Conservation (phyloP, 2,113 vertebrate species). For the Crotalus viridis region DNA sequence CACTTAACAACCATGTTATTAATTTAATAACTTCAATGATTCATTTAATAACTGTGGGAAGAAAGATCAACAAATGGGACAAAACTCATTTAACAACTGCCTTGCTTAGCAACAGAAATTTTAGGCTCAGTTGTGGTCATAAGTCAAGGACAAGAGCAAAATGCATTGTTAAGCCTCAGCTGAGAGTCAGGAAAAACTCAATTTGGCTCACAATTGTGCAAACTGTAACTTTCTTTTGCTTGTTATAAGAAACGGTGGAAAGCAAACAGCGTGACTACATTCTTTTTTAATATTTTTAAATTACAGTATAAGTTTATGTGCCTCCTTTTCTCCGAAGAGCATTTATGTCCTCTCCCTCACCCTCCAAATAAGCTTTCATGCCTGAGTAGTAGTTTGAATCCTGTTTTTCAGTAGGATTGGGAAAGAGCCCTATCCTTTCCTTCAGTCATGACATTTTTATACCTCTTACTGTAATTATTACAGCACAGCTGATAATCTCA, state of each 20-base stretch:
- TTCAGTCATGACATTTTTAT: neutral
- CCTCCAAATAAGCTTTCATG: neutral
- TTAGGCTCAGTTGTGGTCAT: neutral
- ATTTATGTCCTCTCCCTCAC: neutral
- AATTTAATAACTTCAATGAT: too few relatives aligned
- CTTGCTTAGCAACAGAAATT: neutral
- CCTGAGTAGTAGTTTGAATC: neutral
- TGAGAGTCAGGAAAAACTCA: neutral
- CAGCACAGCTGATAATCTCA: slow-evolving; percentile 38
- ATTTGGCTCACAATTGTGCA: neutral
- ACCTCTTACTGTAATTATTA: slow-evolving; percentile 6
- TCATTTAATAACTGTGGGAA: too few relatives aligned
- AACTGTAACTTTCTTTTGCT: neutral
- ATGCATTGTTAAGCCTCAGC: neutral
- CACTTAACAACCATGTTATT: too few relatives aligned
- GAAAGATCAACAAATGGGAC: too few relatives aligned
- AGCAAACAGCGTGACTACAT: neutral
- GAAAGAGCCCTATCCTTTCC: neutral
- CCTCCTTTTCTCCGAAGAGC: neutral
- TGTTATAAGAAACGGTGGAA: neutral
- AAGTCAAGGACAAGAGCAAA: neutral
- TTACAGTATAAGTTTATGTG: neutral
- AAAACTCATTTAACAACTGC: too few relatives aligned
- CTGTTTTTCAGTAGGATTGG: neutral
- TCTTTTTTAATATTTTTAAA: neutral